Evolutionary conservation across 2,888 invertebrate genomes (phyloP).

Genomic region (Macropis europaea): DNA sequence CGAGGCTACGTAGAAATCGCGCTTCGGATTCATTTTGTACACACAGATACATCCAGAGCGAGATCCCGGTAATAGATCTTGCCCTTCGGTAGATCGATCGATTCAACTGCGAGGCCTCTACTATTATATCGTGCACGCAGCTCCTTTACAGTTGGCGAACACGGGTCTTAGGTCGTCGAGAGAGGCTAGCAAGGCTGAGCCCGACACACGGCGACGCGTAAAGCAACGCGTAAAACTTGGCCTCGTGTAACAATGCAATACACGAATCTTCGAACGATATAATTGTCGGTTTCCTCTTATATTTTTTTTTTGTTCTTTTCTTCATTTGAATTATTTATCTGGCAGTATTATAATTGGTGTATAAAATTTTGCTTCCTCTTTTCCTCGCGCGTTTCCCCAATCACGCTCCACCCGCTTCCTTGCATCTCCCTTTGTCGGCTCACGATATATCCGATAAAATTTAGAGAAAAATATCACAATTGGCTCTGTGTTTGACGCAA

Average conservation of each 20-base stretch:
- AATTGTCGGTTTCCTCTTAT: neutral
- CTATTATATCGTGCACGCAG: slow-evolving; percentile 38
- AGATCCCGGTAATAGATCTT: slow-evolving; percentile 30
- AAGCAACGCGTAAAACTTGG: slow-evolving; percentile 23
- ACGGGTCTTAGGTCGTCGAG: slow-evolving; percentile 56
- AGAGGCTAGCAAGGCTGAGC: slow-evolving; percentile 57
- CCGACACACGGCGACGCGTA: slow-evolving; percentile 49
- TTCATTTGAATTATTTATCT: slow-evolving; percentile 61
- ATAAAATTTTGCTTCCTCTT: slow-evolving; percentile 69
- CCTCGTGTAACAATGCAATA: slow-evolving; percentile 32
- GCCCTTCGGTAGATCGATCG: slow-evolving; percentile 56
- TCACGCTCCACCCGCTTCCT: neutral
- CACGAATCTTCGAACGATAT: slow-evolving; percentile 43
- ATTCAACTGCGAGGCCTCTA: slow-evolving; percentile 63
- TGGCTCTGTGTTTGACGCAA: slow-evolving; percentile 50
- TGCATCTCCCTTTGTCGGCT: slow-evolving; percentile 21
- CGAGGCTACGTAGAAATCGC: neutral
- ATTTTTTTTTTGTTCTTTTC: neutral
- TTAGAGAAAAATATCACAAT: slow-evolving; percentile 65
- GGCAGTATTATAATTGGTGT: slow-evolving; percentile 75
- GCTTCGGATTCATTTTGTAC: slow-evolving; percentile 5
- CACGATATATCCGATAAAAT: slow-evolving; percentile 56
- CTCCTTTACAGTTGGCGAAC: slow-evolving; percentile 50
- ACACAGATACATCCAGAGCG: slow-evolving; percentile 8
- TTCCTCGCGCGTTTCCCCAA: neutral